These are phyloP conservation scores for Ophion ventricosus DNA, from an alignment of 2,888 invertebrate species.

Conservation along the genomic window DNA sequence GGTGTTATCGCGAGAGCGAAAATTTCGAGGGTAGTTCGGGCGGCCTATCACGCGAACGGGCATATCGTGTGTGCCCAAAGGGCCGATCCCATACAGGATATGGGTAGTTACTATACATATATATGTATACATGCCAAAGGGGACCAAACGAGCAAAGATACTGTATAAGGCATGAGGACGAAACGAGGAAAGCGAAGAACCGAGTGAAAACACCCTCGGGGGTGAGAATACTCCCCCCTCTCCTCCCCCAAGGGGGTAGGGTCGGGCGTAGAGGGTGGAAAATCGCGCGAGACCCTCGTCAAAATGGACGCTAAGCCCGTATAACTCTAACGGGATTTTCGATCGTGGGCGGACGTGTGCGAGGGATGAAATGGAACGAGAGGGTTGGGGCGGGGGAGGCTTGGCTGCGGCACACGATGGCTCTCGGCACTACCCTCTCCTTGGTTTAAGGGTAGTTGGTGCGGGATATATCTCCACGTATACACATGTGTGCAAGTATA, in stretches of 20 bases:
- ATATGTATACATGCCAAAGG: constrained; percentile 3
- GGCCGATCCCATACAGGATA: constrained; percentile 64
- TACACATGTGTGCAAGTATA: constrained; percentile 7
- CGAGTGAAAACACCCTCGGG: constrained; percentile 56
- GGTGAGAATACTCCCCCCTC: constrained; percentile 48
- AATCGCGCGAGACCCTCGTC: constrained; percentile 76
- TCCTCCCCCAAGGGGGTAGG: constrained; percentile 39
- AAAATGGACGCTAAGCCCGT: constrained; percentile 83
- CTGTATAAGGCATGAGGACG: constrained; percentile 37
- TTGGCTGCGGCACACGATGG: constrained; percentile 58
- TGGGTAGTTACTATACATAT: constrained; percentile 8
- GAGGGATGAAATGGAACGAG: constrained; percentile 69
- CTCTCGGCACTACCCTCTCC: constrained; percentile 46
- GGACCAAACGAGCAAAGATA: constrained; percentile 45
- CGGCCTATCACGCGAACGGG: constrained; percentile 54
- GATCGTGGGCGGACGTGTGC: constrained; percentile 81
- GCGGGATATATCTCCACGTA: constrained; percentile 15
- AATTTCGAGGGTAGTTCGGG: constrained; percentile 45
- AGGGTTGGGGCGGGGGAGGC: constrained; percentile 58
- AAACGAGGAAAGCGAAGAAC: constrained; percentile 31
- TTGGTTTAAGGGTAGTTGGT: constrained; percentile 21
- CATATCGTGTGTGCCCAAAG: constrained; percentile 61
- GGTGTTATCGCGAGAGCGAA: constrained; percentile 62
- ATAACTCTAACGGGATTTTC: constrained; percentile 83
- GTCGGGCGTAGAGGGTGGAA: constrained; percentile 64